Percentiles rank a stretch among this genome's conserved stretches.
phyloP scores from a whole-genome alignment of 2,113 vertebrate species.

The Cheirogaleus medius region DNA sequence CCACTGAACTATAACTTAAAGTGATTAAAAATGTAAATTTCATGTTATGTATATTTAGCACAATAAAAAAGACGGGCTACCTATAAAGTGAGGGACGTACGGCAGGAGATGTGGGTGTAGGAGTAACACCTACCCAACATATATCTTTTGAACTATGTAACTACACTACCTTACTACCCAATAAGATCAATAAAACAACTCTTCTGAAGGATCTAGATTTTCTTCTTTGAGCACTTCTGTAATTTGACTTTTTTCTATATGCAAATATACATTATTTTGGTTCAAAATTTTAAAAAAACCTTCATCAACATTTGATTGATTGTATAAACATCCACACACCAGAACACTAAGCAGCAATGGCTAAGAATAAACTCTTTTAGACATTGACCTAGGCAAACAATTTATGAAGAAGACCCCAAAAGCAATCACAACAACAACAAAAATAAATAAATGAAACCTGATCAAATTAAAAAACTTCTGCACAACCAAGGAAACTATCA shows the following conservation, averaged over 20 bases:
- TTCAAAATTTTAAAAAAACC: not conserved
- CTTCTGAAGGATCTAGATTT: not conserved
- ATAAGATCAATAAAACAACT: not conserved
- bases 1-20: not conserved
- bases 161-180: not conserved
- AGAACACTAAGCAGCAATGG: not conserved
- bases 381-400: too few relatives aligned
- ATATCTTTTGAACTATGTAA: not conserved
- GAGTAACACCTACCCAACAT: not conserved
- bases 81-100: not conserved
- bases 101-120: not conserved
- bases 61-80: not conserved
- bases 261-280: not conserved
- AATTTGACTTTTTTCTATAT: not conserved
- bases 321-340: not conserved
- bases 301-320: not conserved
- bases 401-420: too few relatives aligned
- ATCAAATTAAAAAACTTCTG: too few relatives aligned
- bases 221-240: not conserved
- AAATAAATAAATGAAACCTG: too few relatives aligned
- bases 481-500: too few relatives aligned
- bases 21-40: not conserved
- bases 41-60: not conserved
- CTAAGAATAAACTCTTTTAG: not conserved
- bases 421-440: too few relatives aligned